Evolutionary conservation across 92 coral and sea anemone genomes (phyloP), one percentile per base, ranked within the genome.

Genomic region (Scolanthus callimorphus): DNA sequence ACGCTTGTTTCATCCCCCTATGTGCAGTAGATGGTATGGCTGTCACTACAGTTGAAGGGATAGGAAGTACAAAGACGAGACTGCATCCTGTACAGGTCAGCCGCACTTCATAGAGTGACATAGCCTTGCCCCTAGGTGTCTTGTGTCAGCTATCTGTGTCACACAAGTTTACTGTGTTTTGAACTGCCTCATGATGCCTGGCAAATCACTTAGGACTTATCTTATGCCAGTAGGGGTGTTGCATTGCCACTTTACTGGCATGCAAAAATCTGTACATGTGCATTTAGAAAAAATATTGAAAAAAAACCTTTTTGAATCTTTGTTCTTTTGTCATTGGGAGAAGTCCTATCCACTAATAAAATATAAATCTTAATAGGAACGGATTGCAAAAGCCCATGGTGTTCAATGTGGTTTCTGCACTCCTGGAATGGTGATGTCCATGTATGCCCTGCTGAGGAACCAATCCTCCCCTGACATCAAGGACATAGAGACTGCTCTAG

Each of bases 391-490:
- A 26, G 70, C 76, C 17, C 86, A 80, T 60, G 86, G 86, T 10
- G 57, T 72, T 2, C 86, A 80, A 59, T 80, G 86, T 66, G 86
- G 86, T 1, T 80, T 80, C 58, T 80, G 86, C 23, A 80, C 86
- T 24, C 86, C 86, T 17, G 86, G 86, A 44, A 73, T 80, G 34
- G 71, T 80, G 11, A 80, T 80, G 81, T 80, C 86, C 15, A 80
- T 80, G 86, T 73, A 73, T 29, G 44, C 81, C 0, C 25, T 80
- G 46, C 57, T 80, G 34, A 80, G 81, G 51, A 73, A 73, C 64
- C 49, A 45, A 25, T 76, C 81, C 27, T 1, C 38, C 29, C 80
- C 80, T 10, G 55, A 55, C 2, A 65, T 56, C 43, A 65, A 58
- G 31, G 80, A 79, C 27, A 55, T 79, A 31, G 85, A 79, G 27